Percentiles rank a stretch among this genome's conserved stretches.
These are phyloP conservation scores for Calyptommatus sinebrachiatus DNA, from an alignment of 2,113 vertebrate species.

Conservation along the genomic window DNA sequence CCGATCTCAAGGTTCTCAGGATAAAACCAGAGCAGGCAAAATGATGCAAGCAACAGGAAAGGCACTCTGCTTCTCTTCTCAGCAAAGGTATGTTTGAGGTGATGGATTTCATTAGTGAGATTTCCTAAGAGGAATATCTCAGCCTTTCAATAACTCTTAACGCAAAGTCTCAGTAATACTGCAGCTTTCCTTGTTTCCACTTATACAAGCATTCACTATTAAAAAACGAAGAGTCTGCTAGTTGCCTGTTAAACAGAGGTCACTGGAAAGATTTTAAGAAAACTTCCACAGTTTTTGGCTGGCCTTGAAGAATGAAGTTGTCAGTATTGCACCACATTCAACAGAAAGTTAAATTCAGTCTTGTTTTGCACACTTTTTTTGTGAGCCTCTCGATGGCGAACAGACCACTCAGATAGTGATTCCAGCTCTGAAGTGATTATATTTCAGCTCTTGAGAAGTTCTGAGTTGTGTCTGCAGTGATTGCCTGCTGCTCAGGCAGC, in stretches of 20 bases:
- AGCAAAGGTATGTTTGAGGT: slow-evolving; percentile 84
- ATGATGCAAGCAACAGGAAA: slow-evolving; percentile 99
- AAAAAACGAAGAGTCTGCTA: neutral
- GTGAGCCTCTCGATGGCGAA: too few species aligned
- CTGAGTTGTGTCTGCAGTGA: too few species aligned
- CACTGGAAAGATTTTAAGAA: neutral
- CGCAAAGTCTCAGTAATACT: neutral
- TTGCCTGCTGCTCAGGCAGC: too few species aligned
- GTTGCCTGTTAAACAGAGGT: neutral
- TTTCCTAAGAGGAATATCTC: neutral
- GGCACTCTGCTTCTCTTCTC: slow-evolving; percentile 96
- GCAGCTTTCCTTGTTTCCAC: neutral
- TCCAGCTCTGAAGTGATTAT: too few species aligned
- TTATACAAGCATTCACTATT: neutral
- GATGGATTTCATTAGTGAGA: neutral
- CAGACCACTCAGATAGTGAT: too few species aligned
- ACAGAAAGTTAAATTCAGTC: too few species aligned
- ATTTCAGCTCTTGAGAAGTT: too few species aligned
- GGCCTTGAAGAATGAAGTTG: too few species aligned
- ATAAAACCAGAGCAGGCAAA: slow-evolving; percentile 94
- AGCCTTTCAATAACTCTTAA: neutral
- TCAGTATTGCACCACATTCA: too few species aligned
- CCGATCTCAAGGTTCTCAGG: slow-evolving; percentile 91
- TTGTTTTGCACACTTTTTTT: too few species aligned
- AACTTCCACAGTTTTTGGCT: too few species aligned